phyloP scores from a whole-genome alignment of 1,140 invertebrate genomes.

The Rhynchophorus ferrugineus region DNA sequence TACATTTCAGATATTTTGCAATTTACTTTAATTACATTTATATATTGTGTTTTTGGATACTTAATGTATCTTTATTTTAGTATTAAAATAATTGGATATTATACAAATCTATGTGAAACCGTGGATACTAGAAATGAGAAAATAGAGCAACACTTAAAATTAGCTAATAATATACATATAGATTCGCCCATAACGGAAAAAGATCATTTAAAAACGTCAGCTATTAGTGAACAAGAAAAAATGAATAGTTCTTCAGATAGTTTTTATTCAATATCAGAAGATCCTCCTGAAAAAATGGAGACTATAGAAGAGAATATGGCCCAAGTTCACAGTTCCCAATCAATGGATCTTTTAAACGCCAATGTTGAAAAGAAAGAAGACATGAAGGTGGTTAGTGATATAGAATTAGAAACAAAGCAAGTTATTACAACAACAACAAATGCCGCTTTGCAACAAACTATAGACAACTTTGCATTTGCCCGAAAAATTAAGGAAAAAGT shows the following conservation, averaged over 20 bases:
- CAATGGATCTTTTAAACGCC: slow-evolving; percentile 28
- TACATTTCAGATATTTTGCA: no score
- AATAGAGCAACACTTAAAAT: slow-evolving; percentile 25
- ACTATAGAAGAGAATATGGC: neutral
- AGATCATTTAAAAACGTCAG: neutral
- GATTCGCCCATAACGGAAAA: slow-evolving; percentile 3
- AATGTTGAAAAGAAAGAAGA: slow-evolving; percentile 12
- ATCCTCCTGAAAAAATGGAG: slow-evolving; percentile 8
- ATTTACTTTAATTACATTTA: no score
- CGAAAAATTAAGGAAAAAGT: slow-evolving; percentile 32
- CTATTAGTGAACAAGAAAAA: slow-evolving; percentile 9
- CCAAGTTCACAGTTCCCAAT: slow-evolving; percentile 14
- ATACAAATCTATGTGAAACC: slow-evolving; percentile 26
- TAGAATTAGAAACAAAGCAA: neutral
- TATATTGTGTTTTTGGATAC: no score
- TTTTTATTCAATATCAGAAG: slow-evolving; percentile 26
- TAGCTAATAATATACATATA: slow-evolving; percentile 16
- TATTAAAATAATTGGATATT: slow-evolving; percentile 33
- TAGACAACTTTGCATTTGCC: slow-evolving; percentile 31
- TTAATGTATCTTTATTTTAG: slow-evolving; percentile 25
- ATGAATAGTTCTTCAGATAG: slow-evolving; percentile 25
- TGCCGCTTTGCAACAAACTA: slow-evolving; percentile 18
- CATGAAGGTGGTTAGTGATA: slow-evolving; percentile 4
- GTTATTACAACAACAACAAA: neutral
- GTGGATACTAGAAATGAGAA: slow-evolving; percentile 24